Evolutionary conservation across 2,888 invertebrate genomes (phyloP).

Genomic region (Arrhopalites spinosus): DNA sequence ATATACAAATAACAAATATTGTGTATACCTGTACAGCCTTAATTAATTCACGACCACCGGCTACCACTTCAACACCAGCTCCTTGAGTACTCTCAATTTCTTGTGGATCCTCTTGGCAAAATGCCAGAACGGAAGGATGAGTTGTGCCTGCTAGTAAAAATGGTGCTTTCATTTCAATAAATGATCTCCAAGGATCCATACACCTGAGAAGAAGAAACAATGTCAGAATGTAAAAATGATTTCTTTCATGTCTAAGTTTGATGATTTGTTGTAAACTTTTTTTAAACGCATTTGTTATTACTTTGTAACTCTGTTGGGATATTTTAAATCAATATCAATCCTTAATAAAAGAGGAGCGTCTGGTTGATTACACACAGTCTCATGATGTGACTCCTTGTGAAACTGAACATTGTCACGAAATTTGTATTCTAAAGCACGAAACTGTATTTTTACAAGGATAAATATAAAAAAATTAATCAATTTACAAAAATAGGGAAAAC

Average conservation of each 20-base stretch:
- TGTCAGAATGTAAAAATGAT: not conserved
- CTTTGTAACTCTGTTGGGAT: slow-evolving; percentile 52
- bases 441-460: slow-evolving; percentile 58
- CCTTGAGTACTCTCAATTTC: slow-evolving; percentile 66
- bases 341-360: slow-evolving; percentile 71
- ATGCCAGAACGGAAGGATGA: slow-evolving; percentile 72
- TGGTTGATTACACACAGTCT: slow-evolving; percentile 75
- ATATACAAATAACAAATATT: not conserved
- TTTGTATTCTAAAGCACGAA: slow-evolving; percentile 66
- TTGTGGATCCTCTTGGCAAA: slow-evolving; percentile 68
- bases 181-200: slow-evolving; percentile 71
- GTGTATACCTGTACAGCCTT: slow-evolving; percentile 72
- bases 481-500: not conserved
- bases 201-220: slow-evolving; percentile 61
- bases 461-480: not conserved
- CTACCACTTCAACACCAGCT: slow-evolving; percentile 74
- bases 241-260: not conserved
- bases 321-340: slow-evolving; percentile 81
- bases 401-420: slow-evolving; percentile 76
- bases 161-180: slow-evolving; percentile 70
- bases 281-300: slow-evolving; percentile 27
- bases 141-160: slow-evolving; percentile 69
- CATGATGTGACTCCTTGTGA: slow-evolving; percentile 81
- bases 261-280: not conserved
- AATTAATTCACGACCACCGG: slow-evolving; percentile 75